Conservation (phyloP, 1,140 invertebrate genomes). For the Brachionus calyciflorus region DNA sequence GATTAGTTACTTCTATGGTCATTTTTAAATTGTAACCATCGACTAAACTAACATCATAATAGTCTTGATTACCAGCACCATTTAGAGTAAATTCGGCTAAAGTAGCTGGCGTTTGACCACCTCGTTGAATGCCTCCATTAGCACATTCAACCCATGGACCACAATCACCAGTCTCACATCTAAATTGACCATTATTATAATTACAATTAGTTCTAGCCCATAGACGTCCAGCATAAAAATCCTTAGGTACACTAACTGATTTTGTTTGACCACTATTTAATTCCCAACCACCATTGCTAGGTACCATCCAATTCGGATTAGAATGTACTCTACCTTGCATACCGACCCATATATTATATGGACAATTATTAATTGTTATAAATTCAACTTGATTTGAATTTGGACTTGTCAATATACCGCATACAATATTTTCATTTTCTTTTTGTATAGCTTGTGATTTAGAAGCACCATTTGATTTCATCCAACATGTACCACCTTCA, state of each 20-base stretch:
- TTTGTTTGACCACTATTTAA: neutral
- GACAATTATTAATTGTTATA: neutral
- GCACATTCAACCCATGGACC: neutral
- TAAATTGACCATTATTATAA: neutral
- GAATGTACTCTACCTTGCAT: neutral
- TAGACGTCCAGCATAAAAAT: neutral
- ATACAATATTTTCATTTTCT: neutral
- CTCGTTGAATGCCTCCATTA: conserved; percentile 10
- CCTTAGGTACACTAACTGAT: neutral
- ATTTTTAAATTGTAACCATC: conserved; percentile 23
- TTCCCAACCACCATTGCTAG: neutral
- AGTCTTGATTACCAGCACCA: neutral
- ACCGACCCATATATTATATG: neutral
- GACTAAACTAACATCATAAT: conserved; percentile 6
- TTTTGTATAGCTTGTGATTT: neutral
- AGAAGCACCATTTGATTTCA: neutral
- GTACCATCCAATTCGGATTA: neutral
- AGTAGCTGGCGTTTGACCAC: conserved; percentile 37
- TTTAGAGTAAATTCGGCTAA: conserved; percentile 23
- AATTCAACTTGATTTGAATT: neutral
- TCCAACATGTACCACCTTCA: conserved; percentile 21
- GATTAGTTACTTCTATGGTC: neutral
- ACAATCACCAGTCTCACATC: conserved; percentile 8
- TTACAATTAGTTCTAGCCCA: conserved; percentile 2
- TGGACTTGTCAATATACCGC: neutral